Percentiles rank a stretch among this genome's conserved stretches.
Evolutionary conservation across 2,797 vertebrate genomes (phyloP).

Genomic region (Peromyscus eremicus): DNA sequence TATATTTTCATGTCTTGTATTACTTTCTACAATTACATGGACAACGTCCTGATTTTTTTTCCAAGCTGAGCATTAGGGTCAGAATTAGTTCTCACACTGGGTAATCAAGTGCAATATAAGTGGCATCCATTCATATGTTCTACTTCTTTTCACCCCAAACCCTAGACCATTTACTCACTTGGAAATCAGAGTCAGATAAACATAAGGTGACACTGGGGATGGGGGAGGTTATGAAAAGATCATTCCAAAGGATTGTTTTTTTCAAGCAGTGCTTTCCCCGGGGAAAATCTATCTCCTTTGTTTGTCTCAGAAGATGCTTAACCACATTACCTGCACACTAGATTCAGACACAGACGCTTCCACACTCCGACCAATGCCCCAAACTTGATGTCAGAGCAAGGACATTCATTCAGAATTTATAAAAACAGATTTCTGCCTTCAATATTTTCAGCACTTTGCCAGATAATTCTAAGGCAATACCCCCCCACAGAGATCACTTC

Average conservation of each 20-base stretch:
- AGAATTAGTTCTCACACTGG: background rate
- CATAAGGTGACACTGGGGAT: background rate
- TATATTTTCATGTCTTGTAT: slow-evolving; percentile 1
- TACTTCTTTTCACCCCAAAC: background rate
- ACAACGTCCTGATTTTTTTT: slow-evolving; percentile 27
- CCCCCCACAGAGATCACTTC: background rate
- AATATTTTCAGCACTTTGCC: background rate
- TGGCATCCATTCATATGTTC: background rate
- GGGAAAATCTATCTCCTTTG: background rate
- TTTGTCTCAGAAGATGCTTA: background rate
- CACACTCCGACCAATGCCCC: background rate
- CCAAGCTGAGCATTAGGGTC: background rate
- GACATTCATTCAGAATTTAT: slow-evolving; percentile 17
- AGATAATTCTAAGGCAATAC: background rate
- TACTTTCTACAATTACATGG: slow-evolving; percentile 49
- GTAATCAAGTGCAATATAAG: background rate
- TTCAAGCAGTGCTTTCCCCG: background rate
- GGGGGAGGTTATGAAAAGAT: background rate
- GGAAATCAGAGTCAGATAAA: slow-evolving; percentile 29
- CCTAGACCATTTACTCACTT: background rate
- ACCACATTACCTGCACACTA: background rate
- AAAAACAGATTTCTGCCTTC: background rate
- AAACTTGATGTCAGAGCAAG: background rate
- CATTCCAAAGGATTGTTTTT: background rate
- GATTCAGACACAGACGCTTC: background rate